These are phyloP conservation scores for Anoplopoma fimbria DNA, from an alignment of 2,113 vertebrate genomes.

Conservation along the genomic window DNA sequence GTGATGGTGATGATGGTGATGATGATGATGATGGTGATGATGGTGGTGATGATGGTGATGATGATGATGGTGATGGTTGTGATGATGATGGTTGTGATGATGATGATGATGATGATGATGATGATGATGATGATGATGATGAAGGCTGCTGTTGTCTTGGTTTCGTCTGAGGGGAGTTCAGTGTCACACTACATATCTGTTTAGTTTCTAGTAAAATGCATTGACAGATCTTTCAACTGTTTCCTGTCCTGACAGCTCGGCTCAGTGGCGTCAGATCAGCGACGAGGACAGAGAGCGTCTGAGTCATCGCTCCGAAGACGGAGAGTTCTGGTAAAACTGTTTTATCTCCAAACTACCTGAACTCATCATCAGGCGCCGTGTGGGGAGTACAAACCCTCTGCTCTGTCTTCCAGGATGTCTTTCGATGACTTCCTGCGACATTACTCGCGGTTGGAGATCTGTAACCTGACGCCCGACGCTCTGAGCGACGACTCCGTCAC, in stretches of 20 bases:
- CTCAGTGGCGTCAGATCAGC: slow-evolving; percentile 84
- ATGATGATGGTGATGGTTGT: too few relatives aligned
- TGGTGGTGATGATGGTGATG: too few relatives aligned
- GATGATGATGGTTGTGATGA: too few relatives aligned
- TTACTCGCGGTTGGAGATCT: slow-evolving; percentile 93
- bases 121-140: too few relatives aligned
- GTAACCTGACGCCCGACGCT: slow-evolving; percentile 93
- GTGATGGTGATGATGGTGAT: too few relatives aligned
- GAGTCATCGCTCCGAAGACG: slow-evolving; percentile 86
- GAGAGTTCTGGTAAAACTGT: slow-evolving; percentile 92
- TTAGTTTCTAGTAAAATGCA: not conserved
- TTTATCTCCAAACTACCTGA: not conserved
- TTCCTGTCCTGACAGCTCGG: slow-evolving; percentile 74
- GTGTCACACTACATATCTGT: too few relatives aligned
- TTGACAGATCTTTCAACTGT: not conserved
- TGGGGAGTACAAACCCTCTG: not conserved
- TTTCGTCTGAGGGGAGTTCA: too few relatives aligned
- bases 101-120: too few relatives aligned
- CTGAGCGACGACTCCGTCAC: slow-evolving; percentile 83
- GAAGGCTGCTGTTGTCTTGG: too few relatives aligned
- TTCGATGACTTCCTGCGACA: slow-evolving; percentile 89
- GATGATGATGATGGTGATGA: too few relatives aligned
- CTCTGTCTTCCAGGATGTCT: slow-evolving; percentile 87
- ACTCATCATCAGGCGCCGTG: rapidly evolving
- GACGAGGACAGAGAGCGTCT: slow-evolving; percentile 81